Evolutionary conservation across 2,113 vertebrate species (phyloP), one percentile per base, ranked within the genome.

Genomic region (Hydrolagus affinis): DNA sequence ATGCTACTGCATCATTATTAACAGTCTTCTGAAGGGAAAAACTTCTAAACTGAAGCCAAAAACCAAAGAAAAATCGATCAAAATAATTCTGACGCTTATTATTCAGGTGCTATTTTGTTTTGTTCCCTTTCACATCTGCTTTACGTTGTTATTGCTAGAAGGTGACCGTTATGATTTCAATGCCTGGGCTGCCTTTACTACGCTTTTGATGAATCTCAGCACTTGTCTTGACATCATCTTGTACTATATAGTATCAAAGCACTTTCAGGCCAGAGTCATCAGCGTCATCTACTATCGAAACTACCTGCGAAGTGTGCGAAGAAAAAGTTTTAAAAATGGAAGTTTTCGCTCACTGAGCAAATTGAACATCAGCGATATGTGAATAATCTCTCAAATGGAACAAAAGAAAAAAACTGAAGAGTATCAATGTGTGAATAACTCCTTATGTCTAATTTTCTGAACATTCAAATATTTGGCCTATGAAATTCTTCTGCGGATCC

Each of bases 231-330:
- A 98, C 0, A 94, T 99, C 11, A 96, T 99, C n/a, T 91, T 99
- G 32, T 99, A 97, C 87, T 99, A 98, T 83, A 97, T 98, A 0
- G 98, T 99, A 76, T 98, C 98, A 32, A 99, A 98, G 89, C 97
- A 98, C 89, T 99, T 99, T 90, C 98, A 98, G 88, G 98, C 97
- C 11, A 89, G 97, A 85, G 98, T 98, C 85, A 97, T 98, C 86
- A 99, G 98, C 0, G 97, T 98, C 85, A 97, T 99, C 86, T 91
- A 98, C 23, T 98, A 99, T 88, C 93, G 98, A 66, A 99, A 98
- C 85, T 99, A 99, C 86, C 92, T 98, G 71, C 92, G 97, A 30
- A 99, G 98, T 0, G 91, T 98, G 64, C 93, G 98, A n/a, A 93
- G 98, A 73, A 99, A 97, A 88, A 98, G 96, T 86, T 91, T 95